phyloP scores from a whole-genome alignment of 2,888 invertebrate species.

The Drosophila anomalipes region DNA sequence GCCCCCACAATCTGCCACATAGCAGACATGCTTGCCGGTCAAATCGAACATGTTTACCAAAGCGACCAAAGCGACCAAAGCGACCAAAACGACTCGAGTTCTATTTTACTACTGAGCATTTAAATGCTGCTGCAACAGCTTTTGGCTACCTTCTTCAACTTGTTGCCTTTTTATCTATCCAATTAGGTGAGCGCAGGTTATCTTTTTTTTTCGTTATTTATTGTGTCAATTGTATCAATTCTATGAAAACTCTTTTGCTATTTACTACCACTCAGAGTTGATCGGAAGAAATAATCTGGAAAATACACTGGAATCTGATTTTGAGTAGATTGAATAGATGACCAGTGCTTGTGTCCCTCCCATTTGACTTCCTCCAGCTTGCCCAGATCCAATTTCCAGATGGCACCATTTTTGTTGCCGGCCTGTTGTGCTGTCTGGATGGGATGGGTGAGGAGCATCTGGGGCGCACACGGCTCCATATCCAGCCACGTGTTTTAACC shows the following conservation, averaged over 20 bases:
- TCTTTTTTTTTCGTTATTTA: constrained; percentile 27
- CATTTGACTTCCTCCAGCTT: constrained; percentile 62
- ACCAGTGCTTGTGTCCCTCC: constrained; percentile 61
- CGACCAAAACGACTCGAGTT: constrained; percentile 9
- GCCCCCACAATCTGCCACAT: constrained; percentile 81
- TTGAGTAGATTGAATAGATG: background rate
- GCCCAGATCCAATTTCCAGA: constrained; percentile 82
- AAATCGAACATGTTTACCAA: constrained; percentile 67
- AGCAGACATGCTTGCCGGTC: constrained; percentile 75
- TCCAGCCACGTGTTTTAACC: constrained; percentile 73
- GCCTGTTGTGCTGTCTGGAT: constrained; percentile 65
- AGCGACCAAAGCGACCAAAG: too few species aligned
- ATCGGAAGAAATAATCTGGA: background rate
- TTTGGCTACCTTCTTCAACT: constrained; percentile 1
- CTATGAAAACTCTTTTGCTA: background rate
- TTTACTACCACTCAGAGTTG: constrained; percentile 20
- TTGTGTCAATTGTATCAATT: constrained; percentile 32
- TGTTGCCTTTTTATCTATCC: constrained; percentile 46
- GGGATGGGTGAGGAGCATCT: constrained; percentile 42
- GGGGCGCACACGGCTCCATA: constrained; percentile 32
- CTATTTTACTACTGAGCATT: constrained; percentile 40
- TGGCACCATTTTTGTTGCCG: constrained; percentile 79
- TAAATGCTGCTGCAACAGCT: constrained; percentile 7
- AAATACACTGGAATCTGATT: background rate
- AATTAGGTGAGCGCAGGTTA: constrained; percentile 58